Conservation (phyloP, 2,888 invertebrate genomes). For the Nomada goodeniana region DNA sequence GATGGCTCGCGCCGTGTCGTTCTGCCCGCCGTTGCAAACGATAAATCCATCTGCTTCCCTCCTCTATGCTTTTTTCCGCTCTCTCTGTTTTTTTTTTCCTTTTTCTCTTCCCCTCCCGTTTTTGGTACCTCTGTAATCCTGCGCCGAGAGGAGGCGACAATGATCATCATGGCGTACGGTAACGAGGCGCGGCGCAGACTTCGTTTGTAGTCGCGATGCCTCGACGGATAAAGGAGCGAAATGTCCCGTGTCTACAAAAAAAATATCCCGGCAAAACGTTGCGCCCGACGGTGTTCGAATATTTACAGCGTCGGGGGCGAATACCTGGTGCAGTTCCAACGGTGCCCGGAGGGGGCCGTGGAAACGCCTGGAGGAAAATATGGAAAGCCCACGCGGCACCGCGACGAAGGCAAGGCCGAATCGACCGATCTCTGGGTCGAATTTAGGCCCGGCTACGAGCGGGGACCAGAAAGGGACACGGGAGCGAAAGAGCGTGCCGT, state of each 20-base stretch:
- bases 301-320: not conserved
- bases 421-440: not conserved
- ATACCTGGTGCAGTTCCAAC: not conserved
- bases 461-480: conserved; percentile 70
- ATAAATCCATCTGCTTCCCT: conserved; percentile 44
- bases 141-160: conserved; percentile 31
- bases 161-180: conserved; percentile 51
- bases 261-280: conserved; percentile 23
- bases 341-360: too few relatives aligned
- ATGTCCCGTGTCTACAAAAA: not conserved
- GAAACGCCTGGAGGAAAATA: too few relatives aligned
- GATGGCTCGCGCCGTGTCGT: conserved; percentile 17
- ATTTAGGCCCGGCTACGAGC: conserved; percentile 45
- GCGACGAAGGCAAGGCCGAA: too few relatives aligned
- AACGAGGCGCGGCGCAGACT: conserved; percentile 44
- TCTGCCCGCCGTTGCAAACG: conserved; percentile 42
- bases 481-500: conserved; percentile 73
- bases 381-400: too few relatives aligned
- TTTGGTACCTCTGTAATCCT: conserved; percentile 26
- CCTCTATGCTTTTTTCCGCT: not conserved
- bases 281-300: not conserved
- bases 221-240: conserved; percentile 36
- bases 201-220: conserved; percentile 47
- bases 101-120: not conserved
- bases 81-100: not conserved